phyloP scores from a whole-genome alignment of 2,888 invertebrate species.

The Lasioglossum vierecki region DNA sequence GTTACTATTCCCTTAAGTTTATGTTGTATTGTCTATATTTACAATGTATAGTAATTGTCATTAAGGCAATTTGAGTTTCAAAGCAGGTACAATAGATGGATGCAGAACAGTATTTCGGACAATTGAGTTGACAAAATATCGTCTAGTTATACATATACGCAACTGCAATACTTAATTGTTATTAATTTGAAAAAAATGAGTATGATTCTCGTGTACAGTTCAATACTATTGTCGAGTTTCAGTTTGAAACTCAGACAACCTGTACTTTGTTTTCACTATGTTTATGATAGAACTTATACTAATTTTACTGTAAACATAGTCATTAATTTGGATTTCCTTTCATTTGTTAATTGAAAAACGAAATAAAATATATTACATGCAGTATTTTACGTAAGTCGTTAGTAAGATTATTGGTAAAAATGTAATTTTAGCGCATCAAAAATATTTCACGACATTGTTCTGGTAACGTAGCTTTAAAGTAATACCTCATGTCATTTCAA shows the following conservation, averaged over 20 bases:
- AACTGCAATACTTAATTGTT: slow-evolving; percentile 59
- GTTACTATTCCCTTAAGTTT: slow-evolving; percentile 58
- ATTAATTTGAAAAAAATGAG: slow-evolving; percentile 63
- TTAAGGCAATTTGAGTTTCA: slow-evolving; percentile 83
- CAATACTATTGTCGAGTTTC: slow-evolving; percentile 68
- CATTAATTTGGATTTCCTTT: slow-evolving; percentile 51
- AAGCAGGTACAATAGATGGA: slow-evolving; percentile 81
- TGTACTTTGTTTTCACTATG: slow-evolving; percentile 56
- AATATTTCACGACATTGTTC: slow-evolving; percentile 46
- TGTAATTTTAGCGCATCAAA: slow-evolving; percentile 47
- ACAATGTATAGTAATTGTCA: slow-evolving; percentile 80
- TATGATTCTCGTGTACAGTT: slow-evolving; percentile 65
- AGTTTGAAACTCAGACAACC: slow-evolving; percentile 67
- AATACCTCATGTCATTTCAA: slow-evolving; percentile 41
- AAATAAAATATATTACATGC: slow-evolving; percentile 55
- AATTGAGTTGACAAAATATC: slow-evolving; percentile 56
- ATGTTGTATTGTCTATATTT: slow-evolving; percentile 81
- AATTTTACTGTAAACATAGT: slow-evolving; percentile 54
- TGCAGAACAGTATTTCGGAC: slow-evolving; percentile 64
- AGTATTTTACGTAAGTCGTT: slow-evolving; percentile 36
- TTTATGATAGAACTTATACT: slow-evolving; percentile 61
- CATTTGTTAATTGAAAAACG: slow-evolving; percentile 41
- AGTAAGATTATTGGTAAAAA: slow-evolving; percentile 45
- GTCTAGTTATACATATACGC: slow-evolving; percentile 40
- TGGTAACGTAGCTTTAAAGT: slow-evolving; percentile 31